These are phyloP conservation scores for Hymenopus coronatus DNA, from an alignment of 2,888 invertebrate species.

Conservation along the genomic window DNA sequence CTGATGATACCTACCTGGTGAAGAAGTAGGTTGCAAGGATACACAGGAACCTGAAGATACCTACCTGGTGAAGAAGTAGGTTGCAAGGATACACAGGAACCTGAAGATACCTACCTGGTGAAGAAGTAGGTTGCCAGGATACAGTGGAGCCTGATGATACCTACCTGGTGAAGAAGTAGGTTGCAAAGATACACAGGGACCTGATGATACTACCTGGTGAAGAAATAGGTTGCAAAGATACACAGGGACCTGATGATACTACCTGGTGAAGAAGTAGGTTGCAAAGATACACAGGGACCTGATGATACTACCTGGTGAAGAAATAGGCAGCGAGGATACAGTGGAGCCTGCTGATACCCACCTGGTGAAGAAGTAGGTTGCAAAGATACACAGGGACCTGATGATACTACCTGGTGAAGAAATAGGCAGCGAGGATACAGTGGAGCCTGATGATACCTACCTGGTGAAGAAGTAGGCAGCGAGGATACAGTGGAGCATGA, in stretches of 20 bases:
- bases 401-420: too few relatives aligned
- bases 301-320: too few relatives aligned
- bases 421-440: too few relatives aligned
- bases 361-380: too few relatives aligned
- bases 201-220: slow-evolving; percentile 67
- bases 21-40: slow-evolving; percentile 86
- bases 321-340: too few relatives aligned
- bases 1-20: slow-evolving; percentile 61
- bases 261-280: too few relatives aligned
- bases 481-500: slow-evolving; percentile 65
- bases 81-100: slow-evolving; percentile 59
- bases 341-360: too few relatives aligned
- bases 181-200: slow-evolving; percentile 57
- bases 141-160: slow-evolving; percentile 55
- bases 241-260: slow-evolving; percentile 54
- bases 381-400: too few relatives aligned
- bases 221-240: slow-evolving; percentile 91
- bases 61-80: slow-evolving; percentile 66
- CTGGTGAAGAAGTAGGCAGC: slow-evolving; percentile 94
- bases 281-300: too few relatives aligned
- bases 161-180: slow-evolving; percentile 90
- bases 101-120: slow-evolving; percentile 65
- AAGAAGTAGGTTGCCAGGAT: slow-evolving; percentile 94
- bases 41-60: not conserved
- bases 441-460: slow-evolving; percentile 51